A percentile compares a stretch with the other conserved stretches of the same genome.
These are phyloP conservation scores for Chrysolina americana DNA, from an alignment of 2,888 invertebrate species.

Conservation along the genomic window DNA sequence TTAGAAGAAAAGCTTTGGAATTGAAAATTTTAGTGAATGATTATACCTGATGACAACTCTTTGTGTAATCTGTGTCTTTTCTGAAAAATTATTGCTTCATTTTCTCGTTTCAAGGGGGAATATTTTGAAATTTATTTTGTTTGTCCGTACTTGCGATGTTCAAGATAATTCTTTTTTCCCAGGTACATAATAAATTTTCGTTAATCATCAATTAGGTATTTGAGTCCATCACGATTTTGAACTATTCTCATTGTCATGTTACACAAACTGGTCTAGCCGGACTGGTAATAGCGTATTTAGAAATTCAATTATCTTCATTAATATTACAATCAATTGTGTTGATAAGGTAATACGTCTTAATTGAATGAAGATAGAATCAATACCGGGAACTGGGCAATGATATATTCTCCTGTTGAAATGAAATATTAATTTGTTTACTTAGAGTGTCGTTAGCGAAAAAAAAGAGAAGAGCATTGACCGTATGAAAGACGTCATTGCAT, in stretches of 20 bases:
- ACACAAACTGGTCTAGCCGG: conserved; percentile 23
- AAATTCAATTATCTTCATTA: conserved; percentile 32
- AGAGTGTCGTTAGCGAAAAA: not conserved
- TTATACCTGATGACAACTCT: too few species aligned
- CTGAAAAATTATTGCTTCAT: too few species aligned
- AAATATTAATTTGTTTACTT: not conserved
- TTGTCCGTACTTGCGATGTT: too few species aligned
- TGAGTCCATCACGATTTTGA: conserved; percentile 32
- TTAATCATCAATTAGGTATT: conserved; percentile 29
- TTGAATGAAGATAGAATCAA: conserved; percentile 26
- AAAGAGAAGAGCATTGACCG: too few species aligned
- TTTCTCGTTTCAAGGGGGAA: too few species aligned
- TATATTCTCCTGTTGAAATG: conserved; percentile 18
- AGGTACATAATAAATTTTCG: conserved; percentile 19
- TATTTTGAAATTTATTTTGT: too few species aligned
- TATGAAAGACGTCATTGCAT: not conserved
- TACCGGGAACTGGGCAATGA: conserved; percentile 21
- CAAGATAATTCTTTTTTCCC: not conserved
- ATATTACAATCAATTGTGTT: conserved; percentile 30
- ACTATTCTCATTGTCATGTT: conserved; percentile 34
- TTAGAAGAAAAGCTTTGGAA: too few species aligned
- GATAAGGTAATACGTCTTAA: conserved; percentile 34
- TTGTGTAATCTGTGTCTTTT: too few species aligned
- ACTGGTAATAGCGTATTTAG: conserved; percentile 34
- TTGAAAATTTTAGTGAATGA: too few species aligned